Evolutionary conservation across 2,888 invertebrate species (phyloP).

Genomic region (Operophtera brumata): DNA sequence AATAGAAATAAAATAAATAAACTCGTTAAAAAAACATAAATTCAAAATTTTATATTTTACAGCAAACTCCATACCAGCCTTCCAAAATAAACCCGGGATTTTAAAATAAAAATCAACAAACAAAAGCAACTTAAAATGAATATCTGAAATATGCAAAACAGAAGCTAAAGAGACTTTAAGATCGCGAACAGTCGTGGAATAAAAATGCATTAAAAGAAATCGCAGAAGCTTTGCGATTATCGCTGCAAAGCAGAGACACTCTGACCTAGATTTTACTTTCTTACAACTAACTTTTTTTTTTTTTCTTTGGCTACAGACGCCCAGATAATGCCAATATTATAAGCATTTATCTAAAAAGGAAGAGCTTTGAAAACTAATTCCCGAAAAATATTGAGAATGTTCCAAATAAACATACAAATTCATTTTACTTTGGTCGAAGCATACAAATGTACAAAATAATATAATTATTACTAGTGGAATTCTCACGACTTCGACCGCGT

Average conservation of each 20-base stretch:
- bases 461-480: no score
- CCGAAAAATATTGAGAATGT: no score
- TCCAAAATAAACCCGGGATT: conserved; percentile 9
- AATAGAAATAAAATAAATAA: no score
- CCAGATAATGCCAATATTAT: no score
- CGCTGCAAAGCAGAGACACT: conserved; percentile 3
- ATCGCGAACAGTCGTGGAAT: conserved; percentile 14
- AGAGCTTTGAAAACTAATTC: no score
- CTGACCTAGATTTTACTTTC: background rate
- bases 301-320: no score
- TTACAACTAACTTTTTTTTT: background rate
- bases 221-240: conserved; percentile 7
- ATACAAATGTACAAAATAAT: no score
- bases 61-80: background rate
- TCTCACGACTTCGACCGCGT: no score
- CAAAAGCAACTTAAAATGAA: conserved; percentile 16
- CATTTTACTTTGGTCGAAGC: no score
- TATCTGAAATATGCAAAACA: conserved; percentile 17
- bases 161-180: conserved; percentile 17
- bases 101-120: conserved; percentile 16
- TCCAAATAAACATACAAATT: no score
- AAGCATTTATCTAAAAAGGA: no score
- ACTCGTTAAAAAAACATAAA: no score
- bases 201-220: conserved; percentile 21
- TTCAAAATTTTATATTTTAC: background rate